A percentile compares a stretch with the other conserved stretches of the same genome.
Evolutionary conservation across 2,797 vertebrate species (phyloP).

Genomic region (Acridotheres tristis): DNA sequence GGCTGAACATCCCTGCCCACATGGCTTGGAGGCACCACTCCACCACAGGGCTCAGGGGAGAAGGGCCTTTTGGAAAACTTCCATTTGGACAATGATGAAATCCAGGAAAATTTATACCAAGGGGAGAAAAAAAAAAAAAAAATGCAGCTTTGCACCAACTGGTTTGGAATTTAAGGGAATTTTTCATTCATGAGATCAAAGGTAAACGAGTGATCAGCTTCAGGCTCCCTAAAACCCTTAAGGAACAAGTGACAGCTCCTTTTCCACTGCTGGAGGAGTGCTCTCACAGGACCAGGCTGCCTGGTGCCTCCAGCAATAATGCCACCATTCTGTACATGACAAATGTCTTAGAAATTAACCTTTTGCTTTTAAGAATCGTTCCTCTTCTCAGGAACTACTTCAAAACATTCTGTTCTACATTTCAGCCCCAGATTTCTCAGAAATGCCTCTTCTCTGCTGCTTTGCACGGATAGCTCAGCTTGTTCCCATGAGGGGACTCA

Average conservation of each 20-base stretch:
- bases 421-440: slow-evolving; percentile 12
- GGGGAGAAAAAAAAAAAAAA: too few relatives aligned
- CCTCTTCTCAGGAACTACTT: not conserved
- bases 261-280: not conserved
- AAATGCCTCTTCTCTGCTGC: not conserved
- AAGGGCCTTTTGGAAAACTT: not conserved
- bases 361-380: not conserved
- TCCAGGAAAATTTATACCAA: not conserved
- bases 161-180: not conserved
- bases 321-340: not conserved
- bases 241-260: not conserved
- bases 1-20: not conserved
- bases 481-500: not conserved
- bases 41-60: not conserved
- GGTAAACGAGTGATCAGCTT: not conserved
- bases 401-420: not conserved
- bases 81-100: not conserved
- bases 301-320: not conserved
- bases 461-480: not conserved
- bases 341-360: not conserved
- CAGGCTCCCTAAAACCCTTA: not conserved
- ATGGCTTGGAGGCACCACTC: not conserved
- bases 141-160: not conserved
- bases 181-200: not conserved
- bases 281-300: not conserved